A percentile compares a stretch with the other conserved stretches of the same genome.
Conservation (phyloP, 1,140 invertebrate genomes). For the Orius laevigatus region DNA sequence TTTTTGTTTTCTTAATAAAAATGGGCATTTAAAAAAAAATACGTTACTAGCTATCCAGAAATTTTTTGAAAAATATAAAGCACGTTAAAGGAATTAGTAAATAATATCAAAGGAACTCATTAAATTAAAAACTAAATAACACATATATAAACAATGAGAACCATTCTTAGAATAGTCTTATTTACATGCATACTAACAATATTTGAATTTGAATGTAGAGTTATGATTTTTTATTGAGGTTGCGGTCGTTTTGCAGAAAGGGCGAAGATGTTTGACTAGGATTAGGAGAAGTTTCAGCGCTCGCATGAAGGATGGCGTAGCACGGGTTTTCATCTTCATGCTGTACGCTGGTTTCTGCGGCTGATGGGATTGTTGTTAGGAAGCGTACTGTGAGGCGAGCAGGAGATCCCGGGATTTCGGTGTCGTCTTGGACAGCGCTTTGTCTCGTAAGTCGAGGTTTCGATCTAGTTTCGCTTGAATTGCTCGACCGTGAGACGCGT, state of each 20-base stretch:
- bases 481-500: conserved; percentile 34
- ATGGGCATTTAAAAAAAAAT: too few relatives aligned
- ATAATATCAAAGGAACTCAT: too few relatives aligned
- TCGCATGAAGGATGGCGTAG: conserved; percentile 19
- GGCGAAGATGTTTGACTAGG: conserved; percentile 18
- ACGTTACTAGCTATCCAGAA: too few relatives aligned
- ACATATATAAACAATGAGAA: too few relatives aligned
- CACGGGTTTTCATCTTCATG: conserved; percentile 40
- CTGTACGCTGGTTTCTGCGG: conserved; percentile 58
- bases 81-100: too few relatives aligned
- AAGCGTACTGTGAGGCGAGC: conserved; percentile 44
- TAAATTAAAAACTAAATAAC: too few relatives aligned
- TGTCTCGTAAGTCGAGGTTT: conserved; percentile 59
- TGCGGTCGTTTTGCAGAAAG: conserved; percentile 5
- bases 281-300: conserved; percentile 18
- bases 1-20: too few relatives aligned
- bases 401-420: conserved; percentile 21
- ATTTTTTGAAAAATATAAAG: too few relatives aligned
- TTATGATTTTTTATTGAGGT: neutral
- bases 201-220: too few relatives aligned
- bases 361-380: conserved; percentile 63
- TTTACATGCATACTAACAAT: too few relatives aligned
- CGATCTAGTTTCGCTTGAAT: conserved; percentile 22
- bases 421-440: conserved; percentile 34
- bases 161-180: too few relatives aligned